Evolutionary conservation across 1,140 invertebrate genomes (phyloP), one percentile per base, ranked within the genome.

Genomic region (Acromyrmex charruanus): DNA sequence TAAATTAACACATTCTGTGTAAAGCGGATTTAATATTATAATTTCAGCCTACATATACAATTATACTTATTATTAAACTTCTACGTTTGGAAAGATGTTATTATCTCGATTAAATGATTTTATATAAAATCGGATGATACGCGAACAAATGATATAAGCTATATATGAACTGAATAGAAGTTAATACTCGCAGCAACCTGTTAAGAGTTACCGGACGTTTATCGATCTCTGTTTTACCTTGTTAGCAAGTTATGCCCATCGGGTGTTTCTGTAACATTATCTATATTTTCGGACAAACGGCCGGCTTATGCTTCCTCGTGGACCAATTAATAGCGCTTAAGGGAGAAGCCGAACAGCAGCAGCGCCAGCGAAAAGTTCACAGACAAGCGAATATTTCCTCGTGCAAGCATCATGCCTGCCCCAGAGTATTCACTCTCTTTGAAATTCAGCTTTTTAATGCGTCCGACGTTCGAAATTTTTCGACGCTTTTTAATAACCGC

Each of bases 271-370:
- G 10, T 28, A 75, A 25, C 25, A 31, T 31, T 55, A 84, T 84
- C 80, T 72, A 63, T 75, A 75, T 84, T 84, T 84, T 84, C 69
- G 68, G 55, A 5, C 28, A 44, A 39, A n/a, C 18, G 39, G 39
- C 39, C 39, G 69, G 69, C 80, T 82, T 74, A 82, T 49, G 68
- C 39, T 63, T 63, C 80, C 80, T 61, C 31, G 39, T 31, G 80
- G 80, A 58, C 55, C 80, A 84, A 84, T 84, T 84, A 84, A 84
- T 84, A 75, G 80, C 80, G 80, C 44, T 84, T 84, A 84, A 51
- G 25, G 35, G 18, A 14, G 69, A 61, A 49, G 39, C 31, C 18
- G 68, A 59, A 14, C 39, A 31, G 53, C 31, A 28, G 55, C 39
- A 39, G 39, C 53, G 68, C 39, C 55, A 9, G 25, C 55, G 39